Conservation (phyloP, 2,113 vertebrate genomes). For the Saccopteryx leptura region DNA sequence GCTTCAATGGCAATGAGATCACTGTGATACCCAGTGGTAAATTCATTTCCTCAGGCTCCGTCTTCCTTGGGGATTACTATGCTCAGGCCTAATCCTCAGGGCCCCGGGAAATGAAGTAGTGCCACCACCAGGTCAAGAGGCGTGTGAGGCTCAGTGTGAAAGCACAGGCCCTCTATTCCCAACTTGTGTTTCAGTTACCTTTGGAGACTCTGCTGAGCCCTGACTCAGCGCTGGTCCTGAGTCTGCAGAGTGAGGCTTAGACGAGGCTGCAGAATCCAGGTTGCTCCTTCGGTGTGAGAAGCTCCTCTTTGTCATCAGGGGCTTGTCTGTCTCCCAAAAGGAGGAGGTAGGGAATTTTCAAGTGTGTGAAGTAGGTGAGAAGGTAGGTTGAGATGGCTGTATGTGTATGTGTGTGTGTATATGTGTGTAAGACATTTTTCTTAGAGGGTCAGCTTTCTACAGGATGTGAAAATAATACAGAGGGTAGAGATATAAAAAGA, state of each 20-base stretch:
- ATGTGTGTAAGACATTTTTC: background rate
- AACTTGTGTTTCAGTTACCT: background rate
- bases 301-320: background rate
- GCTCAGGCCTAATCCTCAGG: background rate
- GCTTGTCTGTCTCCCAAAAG: background rate
- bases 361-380: background rate
- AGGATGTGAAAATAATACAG: background rate
- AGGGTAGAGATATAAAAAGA: background rate
- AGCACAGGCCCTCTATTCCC: no score
- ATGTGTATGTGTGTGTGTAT: background rate
- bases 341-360: background rate
- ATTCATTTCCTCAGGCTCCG: background rate
- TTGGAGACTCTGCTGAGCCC: background rate
- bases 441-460: background rate
- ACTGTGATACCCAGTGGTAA: background rate
- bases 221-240: background rate
- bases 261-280: background rate
- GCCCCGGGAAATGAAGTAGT: background rate
- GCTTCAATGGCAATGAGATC: rapidly evolving
- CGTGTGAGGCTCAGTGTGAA: background rate
- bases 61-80: background rate
- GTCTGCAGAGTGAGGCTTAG: background rate
- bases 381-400: background rate
- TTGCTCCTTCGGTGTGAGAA: background rate
- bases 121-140: rapidly evolving